Conservation (phyloP, 2,797 vertebrate genomes). For the Calcarius lapponicus region DNA sequence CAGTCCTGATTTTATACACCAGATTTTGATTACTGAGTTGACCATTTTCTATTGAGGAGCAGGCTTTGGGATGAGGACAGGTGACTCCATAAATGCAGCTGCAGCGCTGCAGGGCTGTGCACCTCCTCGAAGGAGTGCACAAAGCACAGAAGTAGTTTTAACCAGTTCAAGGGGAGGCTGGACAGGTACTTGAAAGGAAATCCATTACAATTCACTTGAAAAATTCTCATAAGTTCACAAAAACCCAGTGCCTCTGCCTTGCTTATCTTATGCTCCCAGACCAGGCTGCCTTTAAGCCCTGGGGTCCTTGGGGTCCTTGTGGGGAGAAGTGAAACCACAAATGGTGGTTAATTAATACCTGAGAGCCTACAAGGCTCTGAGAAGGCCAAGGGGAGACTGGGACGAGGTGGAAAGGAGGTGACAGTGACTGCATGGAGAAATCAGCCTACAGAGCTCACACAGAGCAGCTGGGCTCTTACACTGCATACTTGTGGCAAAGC, state of each 20-base stretch:
- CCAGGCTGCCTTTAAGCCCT: not conserved
- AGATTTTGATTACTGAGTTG: not conserved
- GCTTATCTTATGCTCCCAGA: not conserved
- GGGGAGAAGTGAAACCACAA: not conserved
- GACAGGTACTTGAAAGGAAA: not conserved
- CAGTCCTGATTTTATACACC: not conserved
- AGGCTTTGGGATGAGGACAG: not conserved
- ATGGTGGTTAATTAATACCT: not conserved
- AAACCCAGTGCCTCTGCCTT: not conserved
- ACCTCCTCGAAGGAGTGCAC: not conserved
- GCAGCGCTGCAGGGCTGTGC: not conserved
- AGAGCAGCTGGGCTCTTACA: not conserved
- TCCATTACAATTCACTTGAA: not conserved
- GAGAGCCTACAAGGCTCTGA: not conserved
- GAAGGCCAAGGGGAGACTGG: not conserved
- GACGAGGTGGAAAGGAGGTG: not conserved
- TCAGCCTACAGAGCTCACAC: not conserved
- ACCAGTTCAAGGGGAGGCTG: not conserved
- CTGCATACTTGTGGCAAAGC: not conserved
- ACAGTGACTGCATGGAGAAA: not conserved
- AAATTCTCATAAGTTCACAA: not conserved
- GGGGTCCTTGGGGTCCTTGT: rapidly evolving
- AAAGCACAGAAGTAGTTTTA: not conserved
- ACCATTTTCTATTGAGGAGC: not conserved
- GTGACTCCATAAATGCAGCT: not conserved